A percentile compares a stretch with the other conserved stretches of the same genome.
phyloP scores from a whole-genome alignment of 2,888 invertebrate genomes.

The Ectemnius continuus region DNA sequence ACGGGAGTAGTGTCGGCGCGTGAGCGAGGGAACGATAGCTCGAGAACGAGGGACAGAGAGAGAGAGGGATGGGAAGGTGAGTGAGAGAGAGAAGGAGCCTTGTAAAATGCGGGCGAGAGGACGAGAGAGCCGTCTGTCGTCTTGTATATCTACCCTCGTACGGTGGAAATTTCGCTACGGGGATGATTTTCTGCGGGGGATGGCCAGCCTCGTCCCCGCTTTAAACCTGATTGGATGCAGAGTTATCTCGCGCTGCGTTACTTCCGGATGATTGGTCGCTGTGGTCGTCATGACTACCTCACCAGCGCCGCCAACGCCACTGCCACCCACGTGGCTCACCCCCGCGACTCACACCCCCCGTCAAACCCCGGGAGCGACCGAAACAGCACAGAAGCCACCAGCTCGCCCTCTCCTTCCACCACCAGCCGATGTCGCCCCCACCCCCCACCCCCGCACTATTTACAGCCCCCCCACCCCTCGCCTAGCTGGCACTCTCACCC shows the following conservation, averaged over 20 bases:
- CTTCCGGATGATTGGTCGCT: slow-evolving; percentile 78
- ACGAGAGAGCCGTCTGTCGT: slow-evolving; percentile 59
- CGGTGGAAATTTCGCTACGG: slow-evolving; percentile 68
- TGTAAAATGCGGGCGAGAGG: slow-evolving; percentile 21
- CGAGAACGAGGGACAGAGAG: slow-evolving; percentile 29
- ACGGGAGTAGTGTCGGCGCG: slow-evolving; percentile 24
- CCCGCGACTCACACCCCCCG: slow-evolving; percentile 31
- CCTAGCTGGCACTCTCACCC: not conserved
- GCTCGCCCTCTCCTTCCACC: slow-evolving; percentile 37
- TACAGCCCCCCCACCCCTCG: not conserved
- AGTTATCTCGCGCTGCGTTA: slow-evolving; percentile 78
- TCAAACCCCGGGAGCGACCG: slow-evolving; percentile 16
- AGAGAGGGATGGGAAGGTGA: slow-evolving; percentile 28
- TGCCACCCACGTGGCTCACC: slow-evolving; percentile 55
- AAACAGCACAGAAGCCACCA: slow-evolving; percentile 12
- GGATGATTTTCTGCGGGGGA: slow-evolving; percentile 68
- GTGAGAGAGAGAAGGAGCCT: slow-evolving; percentile 12
- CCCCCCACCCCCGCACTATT: not conserved
- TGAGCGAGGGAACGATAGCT: not conserved
- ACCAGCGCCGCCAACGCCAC: slow-evolving; percentile 59
- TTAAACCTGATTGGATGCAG: slow-evolving; percentile 78
- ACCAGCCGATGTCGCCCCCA: slow-evolving; percentile 28
- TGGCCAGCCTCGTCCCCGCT: slow-evolving; percentile 68
- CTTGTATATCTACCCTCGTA: slow-evolving; percentile 70
- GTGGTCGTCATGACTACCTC: slow-evolving; percentile 78